These are phyloP conservation scores for Lasioglossum vierecki DNA, from an alignment of 2,888 invertebrate species.

Conservation along the genomic window DNA sequence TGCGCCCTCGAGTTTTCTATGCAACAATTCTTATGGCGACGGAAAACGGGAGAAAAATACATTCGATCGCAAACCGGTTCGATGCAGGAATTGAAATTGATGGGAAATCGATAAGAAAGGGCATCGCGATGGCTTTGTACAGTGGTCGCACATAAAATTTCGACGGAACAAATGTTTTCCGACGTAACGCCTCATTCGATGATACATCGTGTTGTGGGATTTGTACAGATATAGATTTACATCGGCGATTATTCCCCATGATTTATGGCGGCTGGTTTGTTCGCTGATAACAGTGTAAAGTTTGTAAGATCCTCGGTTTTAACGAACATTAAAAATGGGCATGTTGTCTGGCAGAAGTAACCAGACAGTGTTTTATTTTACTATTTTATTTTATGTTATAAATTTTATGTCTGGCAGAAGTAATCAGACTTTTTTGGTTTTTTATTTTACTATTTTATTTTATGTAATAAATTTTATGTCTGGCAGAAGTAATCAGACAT, in stretches of 20 bases:
- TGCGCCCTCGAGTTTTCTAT: neutral
- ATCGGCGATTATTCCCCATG: neutral
- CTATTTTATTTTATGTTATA: neutral
- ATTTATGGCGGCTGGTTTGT: neutral
- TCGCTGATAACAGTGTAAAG: neutral
- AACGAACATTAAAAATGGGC: neutral
- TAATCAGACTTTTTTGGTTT: neutral
- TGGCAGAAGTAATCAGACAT: too few species aligned
- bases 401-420: too few species aligned
- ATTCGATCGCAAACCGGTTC: constrained; percentile 12
- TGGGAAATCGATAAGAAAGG: neutral
- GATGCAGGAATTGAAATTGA: neutral
- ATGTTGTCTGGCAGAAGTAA: neutral
- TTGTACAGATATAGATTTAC: neutral
- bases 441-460: neutral
- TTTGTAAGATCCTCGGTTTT: neutral
- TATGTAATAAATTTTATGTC: neutral
- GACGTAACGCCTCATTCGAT: neutral
- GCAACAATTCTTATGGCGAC: neutral
- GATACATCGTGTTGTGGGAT: neutral
- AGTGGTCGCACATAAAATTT: constrained; percentile 1
- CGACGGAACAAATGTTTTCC: neutral
- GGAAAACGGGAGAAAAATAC: constrained; percentile 13
- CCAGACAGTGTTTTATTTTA: neutral
- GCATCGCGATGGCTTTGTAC: neutral